Percentiles rank a stretch among this genome's conserved stretches.
Conservation (phyloP, 2,113 vertebrate species). For the zebrafish (Danio rerio) region DNA sequence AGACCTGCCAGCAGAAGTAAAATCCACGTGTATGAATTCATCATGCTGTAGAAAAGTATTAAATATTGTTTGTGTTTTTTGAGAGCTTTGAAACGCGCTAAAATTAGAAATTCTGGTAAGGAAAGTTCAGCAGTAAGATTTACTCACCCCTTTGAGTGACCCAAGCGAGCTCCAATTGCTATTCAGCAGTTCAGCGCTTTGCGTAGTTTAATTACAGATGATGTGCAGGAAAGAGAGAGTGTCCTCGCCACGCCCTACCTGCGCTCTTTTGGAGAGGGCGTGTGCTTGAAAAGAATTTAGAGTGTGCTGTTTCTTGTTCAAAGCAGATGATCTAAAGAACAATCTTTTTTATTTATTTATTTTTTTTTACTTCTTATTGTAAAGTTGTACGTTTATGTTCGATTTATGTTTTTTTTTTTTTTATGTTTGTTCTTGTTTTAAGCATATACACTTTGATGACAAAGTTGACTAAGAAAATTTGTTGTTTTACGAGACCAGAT, state of each 20-base stretch:
- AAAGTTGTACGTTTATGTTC: no score
- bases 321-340: no score
- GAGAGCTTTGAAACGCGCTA: neutral
- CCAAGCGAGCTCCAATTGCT: neutral
- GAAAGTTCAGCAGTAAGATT: neutral
- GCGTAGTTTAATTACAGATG: neutral
- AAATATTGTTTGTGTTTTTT: no score
- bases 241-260: constrained; percentile 20
- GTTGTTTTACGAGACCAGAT: no score
- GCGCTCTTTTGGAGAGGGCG: neutral
- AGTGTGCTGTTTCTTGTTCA: no score
- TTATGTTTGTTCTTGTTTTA: no score
- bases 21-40: constrained; percentile 64
- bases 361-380: no score
- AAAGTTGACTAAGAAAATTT: no score
- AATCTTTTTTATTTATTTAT: no score
- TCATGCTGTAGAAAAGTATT: constrained; percentile 33
- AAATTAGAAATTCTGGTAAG: neutral
- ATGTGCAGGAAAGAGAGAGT: neutral
- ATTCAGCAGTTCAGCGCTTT: neutral
- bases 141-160: constrained; percentile 11
- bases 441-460: no score
- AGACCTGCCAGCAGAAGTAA: constrained; percentile 55
- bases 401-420: no score
- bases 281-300: neutral